Percentiles rank a stretch among this genome's conserved stretches.
Conservation (phyloP, 2,888 invertebrate species). For the Podabrus alpinus region DNA sequence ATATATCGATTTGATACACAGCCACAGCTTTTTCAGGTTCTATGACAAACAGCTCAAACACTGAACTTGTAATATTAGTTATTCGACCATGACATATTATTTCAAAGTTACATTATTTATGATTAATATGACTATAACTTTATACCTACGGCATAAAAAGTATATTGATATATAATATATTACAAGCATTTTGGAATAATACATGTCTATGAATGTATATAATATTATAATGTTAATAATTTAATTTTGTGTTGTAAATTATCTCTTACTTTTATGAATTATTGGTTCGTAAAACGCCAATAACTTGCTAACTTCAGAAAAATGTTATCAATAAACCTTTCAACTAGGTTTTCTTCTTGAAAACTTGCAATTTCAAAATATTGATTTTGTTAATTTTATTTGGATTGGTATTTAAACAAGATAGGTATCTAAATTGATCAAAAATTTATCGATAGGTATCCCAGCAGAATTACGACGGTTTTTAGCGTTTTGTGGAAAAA, state of each 20-base stretch:
- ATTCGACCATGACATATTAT: background rate
- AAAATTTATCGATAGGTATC: no score
- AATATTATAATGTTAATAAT: no score
- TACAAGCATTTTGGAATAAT: background rate
- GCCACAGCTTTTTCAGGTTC: background rate
- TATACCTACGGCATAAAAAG: background rate
- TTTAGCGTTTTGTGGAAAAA: no score
- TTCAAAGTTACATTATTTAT: background rate
- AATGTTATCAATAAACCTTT: background rate
- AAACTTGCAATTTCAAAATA: no score
- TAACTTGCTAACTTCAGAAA: background rate
- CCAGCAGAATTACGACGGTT: no score
- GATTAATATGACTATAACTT: background rate
- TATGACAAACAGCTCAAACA: background rate
- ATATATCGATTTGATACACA: background rate
- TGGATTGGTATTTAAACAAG: no score
- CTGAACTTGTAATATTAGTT: background rate
- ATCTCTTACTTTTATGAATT: background rate
- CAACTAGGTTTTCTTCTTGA: background rate
- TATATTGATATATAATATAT: background rate
- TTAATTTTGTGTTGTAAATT: background rate
- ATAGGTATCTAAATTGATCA: no score
- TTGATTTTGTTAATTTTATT: no score
- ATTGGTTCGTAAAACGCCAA: background rate
- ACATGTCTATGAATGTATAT: background rate